phyloP scores from a whole-genome alignment of 2,888 invertebrate species.

The Keiferia lycopersicella region DNA sequence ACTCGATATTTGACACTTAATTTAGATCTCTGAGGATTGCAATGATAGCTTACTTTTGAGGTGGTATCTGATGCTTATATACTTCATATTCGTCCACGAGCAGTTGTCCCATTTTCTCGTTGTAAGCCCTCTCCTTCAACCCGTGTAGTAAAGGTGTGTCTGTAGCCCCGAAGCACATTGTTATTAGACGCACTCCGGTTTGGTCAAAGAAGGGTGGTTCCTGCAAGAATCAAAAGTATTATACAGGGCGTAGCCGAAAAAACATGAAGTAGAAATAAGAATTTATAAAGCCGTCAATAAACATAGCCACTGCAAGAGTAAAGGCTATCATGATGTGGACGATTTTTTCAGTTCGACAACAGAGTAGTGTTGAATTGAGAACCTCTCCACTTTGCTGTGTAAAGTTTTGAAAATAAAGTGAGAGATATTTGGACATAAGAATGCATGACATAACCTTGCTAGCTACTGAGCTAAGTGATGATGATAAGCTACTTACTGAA shows the following conservation, averaged over 20 bases:
- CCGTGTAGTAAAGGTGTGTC: constrained; percentile 34
- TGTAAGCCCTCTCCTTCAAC: constrained; percentile 26
- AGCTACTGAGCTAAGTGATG: too few relatives aligned
- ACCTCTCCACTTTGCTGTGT: background rate
- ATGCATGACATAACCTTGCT: too few relatives aligned
- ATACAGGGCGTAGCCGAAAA: too few relatives aligned
- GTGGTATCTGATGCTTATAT: background rate
- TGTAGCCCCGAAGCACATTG: constrained; percentile 38
- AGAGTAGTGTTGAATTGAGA: too few relatives aligned
- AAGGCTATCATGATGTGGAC: background rate
- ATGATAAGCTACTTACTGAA: constrained; percentile 47
- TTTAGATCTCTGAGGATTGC: background rate
- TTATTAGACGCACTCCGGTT: constrained; percentile 38
- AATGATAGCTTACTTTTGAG: constrained; percentile 21
- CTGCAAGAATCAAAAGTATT: constrained; percentile 29
- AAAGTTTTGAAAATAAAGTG: too few relatives aligned
- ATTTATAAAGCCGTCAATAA: background rate
- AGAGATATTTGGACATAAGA: too few relatives aligned
- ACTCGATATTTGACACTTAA: too few relatives aligned
- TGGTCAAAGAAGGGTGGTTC: constrained; percentile 33
- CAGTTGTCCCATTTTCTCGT: constrained; percentile 24
- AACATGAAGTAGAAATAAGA: too few relatives aligned
- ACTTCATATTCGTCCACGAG: background rate
- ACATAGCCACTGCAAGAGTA: too few relatives aligned
- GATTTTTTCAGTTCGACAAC: too few relatives aligned